Percentiles rank a stretch among this genome's conserved stretches.
phyloP scores from a whole-genome alignment of 2,888 invertebrate genomes.

The Epirrita christyi region DNA sequence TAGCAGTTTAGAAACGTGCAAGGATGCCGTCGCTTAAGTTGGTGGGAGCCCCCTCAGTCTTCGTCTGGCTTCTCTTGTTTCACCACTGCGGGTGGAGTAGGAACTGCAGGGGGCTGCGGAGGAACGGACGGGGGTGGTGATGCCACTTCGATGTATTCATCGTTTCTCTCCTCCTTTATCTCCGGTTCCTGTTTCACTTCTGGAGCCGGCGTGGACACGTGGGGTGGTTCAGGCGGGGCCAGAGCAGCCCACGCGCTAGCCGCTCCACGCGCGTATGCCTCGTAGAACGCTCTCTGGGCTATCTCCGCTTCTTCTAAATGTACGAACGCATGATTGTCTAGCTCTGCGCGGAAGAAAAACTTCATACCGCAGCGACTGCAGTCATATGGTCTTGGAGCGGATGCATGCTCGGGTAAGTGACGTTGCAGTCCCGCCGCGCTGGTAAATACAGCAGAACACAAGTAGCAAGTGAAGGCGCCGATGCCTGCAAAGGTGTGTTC shows the following conservation, averaged over 20 bases:
- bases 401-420: constrained; percentile 93
- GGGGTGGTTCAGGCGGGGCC: constrained; percentile 61
- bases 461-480: constrained; percentile 93
- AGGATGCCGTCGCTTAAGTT: not conserved
- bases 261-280: constrained; percentile 77
- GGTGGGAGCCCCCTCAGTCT: constrained; percentile 40
- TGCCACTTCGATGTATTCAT: constrained; percentile 80
- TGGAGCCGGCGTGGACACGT: constrained; percentile 41
- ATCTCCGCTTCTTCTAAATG: constrained; percentile 83
- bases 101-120: constrained; percentile 45
- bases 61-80: constrained; percentile 77
- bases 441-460: constrained; percentile 94
- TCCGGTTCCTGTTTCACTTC: constrained; percentile 72
- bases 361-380: constrained; percentile 93
- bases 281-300: constrained; percentile 77
- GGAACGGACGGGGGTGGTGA: constrained; percentile 63
- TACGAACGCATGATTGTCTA: constrained; percentile 92
- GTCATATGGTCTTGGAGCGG: constrained; percentile 92
- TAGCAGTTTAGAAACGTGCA: not conserved
- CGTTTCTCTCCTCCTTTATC: constrained; percentile 77
- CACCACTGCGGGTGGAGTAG: constrained; percentile 56
- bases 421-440: constrained; percentile 92
- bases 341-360: constrained; percentile 96
- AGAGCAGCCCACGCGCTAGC: constrained; percentile 76
- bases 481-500: constrained; percentile 97